Evolutionary conservation across 2,797 vertebrate genomes (phyloP).

Genomic region (Pangasius larnaudii): DNA sequence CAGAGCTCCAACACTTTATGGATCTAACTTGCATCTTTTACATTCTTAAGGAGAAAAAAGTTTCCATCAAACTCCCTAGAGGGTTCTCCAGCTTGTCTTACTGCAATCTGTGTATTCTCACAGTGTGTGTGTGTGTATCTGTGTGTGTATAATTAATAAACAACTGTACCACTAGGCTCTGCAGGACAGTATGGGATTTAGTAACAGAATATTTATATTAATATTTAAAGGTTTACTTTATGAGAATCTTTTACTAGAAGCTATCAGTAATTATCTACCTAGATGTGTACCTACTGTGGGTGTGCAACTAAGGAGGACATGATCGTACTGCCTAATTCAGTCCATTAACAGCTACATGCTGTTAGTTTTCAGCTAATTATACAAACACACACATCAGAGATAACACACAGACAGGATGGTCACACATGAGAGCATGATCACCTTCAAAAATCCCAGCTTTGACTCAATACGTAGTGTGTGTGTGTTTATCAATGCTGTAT

Average conservation of each 20-base stretch:
- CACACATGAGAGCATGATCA: not conserved
- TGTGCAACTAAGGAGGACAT: not conserved
- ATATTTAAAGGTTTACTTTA: not conserved
- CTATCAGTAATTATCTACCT: not conserved
- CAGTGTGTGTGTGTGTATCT: not conserved
- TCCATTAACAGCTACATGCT: not conserved
- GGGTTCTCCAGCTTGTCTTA: not conserved
- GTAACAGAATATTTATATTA: not conserved
- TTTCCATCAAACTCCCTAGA: not conserved
- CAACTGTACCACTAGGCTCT: not conserved
- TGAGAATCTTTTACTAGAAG: not conserved
- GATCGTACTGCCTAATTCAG: not conserved
- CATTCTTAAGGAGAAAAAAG: not conserved
- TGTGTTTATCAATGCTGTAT: not conserved
- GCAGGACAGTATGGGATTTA: not conserved
- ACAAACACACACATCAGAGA: not conserved
- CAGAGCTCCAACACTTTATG: no score
- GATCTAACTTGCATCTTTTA: not conserved
- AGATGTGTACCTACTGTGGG: not conserved
- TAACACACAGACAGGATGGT: not conserved
- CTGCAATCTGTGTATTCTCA: not conserved
- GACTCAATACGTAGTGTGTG: not conserved
- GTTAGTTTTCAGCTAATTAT: not conserved
- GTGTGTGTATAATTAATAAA: not conserved
- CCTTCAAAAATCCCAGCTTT: not conserved